A percentile compares a stretch with the other conserved stretches of the same genome.
Evolutionary conservation across 1,140 invertebrate species (phyloP).

Genomic region (Zaprionus ornatus): DNA sequence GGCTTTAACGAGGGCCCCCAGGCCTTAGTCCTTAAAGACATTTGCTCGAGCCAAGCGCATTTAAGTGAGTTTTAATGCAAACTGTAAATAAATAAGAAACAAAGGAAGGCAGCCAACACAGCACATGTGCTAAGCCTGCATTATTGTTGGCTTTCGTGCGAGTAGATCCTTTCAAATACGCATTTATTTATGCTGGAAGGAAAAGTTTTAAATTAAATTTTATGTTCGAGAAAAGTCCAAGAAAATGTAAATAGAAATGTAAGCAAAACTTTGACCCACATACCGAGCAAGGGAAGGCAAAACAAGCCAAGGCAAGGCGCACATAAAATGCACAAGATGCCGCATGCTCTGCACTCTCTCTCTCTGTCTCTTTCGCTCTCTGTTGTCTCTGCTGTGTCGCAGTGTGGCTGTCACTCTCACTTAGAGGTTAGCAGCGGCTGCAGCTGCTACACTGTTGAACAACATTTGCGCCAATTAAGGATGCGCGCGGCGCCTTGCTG

Average conservation of each 20-base stretch:
- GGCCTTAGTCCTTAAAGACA: slow-evolving; percentile 38
- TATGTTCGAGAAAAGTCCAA: slow-evolving; percentile 48
- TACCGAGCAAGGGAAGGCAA: slow-evolving; percentile 37
- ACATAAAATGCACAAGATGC: slow-evolving; percentile 39
- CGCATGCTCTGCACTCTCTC: background rate
- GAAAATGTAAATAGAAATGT: slow-evolving; percentile 55
- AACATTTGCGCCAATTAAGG: slow-evolving; percentile 45
- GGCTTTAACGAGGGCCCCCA: background rate
- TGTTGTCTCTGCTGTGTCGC: background rate
- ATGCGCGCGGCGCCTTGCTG: slow-evolving; percentile 17
- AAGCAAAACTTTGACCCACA: slow-evolving; percentile 73
- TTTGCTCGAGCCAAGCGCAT: slow-evolving; percentile 58
- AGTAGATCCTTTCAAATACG: slow-evolving; percentile 51
- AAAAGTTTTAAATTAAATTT: slow-evolving; percentile 79
- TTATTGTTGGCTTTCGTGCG: slow-evolving; percentile 15
- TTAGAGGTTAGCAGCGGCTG: slow-evolving; percentile 31
- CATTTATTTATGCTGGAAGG: slow-evolving; percentile 64
- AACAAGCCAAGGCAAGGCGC: slow-evolving; percentile 15
- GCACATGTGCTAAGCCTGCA: slow-evolving; percentile 50
- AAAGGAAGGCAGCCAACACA: background rate
- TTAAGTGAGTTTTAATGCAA: slow-evolving; percentile 75
- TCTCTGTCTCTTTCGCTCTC: background rate
- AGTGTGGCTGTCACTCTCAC: slow-evolving; percentile 41
- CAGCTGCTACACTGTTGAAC: slow-evolving; percentile 16
- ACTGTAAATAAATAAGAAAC: slow-evolving; percentile 62